Conservation (phyloP, 2,113 vertebrate genomes). For the Silurus meridionalis region DNA sequence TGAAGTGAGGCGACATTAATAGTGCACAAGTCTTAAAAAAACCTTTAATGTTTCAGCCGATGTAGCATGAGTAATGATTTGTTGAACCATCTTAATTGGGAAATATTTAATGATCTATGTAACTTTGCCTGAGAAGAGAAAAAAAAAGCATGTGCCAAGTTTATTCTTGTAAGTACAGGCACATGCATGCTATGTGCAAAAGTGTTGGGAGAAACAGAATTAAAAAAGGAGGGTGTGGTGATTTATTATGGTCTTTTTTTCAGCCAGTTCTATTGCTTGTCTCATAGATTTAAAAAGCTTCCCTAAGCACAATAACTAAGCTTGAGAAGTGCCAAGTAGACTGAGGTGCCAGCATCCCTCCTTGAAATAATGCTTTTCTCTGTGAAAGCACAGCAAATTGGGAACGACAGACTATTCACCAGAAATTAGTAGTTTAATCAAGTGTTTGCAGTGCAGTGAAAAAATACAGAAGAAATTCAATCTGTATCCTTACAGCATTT, state of each 20-base stretch:
- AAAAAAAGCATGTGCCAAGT: not conserved
- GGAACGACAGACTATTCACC: slow-evolving; percentile 10
- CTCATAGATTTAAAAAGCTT: slow-evolving; percentile 16
- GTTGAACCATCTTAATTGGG: not conserved
- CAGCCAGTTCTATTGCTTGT: not conserved
- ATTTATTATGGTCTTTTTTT: slow-evolving; percentile 18
- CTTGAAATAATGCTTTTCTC: slow-evolving; percentile 24
- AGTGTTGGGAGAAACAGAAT: not conserved
- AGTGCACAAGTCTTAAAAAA: not conserved
- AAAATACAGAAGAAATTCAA: not conserved
- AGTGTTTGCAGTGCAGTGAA: not conserved
- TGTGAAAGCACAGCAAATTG: slow-evolving; percentile 22
- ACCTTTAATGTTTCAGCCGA: not conserved
- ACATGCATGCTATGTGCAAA: not conserved
- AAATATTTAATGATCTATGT: not conserved
- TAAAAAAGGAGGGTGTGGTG: slow-evolving; percentile 20
- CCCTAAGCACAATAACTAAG: slow-evolving; percentile 29
- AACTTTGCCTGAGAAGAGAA: not conserved
- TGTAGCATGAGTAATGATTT: not conserved
- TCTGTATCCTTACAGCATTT: not conserved
- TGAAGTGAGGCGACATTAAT: not conserved
- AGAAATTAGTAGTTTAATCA: slow-evolving; percentile 25
- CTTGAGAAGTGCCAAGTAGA: slow-evolving; percentile 17
- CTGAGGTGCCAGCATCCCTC: slow-evolving; percentile 7
- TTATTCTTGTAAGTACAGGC: not conserved